These are phyloP conservation scores for Gnatocerus cornutus DNA, from an alignment of 2,888 invertebrate genomes.

Conservation along the genomic window DNA sequence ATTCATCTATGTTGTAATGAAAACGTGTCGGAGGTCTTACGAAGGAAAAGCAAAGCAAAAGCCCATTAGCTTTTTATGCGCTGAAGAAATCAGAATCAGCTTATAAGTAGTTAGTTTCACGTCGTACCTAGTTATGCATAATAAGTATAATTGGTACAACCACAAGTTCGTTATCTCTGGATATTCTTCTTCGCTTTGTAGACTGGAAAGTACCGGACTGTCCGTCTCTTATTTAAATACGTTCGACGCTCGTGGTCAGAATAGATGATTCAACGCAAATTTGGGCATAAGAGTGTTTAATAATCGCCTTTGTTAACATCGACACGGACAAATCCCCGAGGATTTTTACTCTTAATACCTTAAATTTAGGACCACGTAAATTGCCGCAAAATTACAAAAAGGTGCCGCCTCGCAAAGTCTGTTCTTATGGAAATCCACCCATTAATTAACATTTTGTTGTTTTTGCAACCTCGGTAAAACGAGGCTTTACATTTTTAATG, in stretches of 20 bases:
- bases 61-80: constrained; percentile 1
- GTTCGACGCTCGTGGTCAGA: not conserved
- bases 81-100: not conserved
- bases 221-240: not conserved
- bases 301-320: not conserved
- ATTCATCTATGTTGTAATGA: not conserved
- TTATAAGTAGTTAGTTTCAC: not conserved
- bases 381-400: no score
- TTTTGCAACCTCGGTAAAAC: no score
- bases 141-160: constrained; percentile 1
- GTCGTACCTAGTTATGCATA: constrained; percentile 1
- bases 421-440: no score
- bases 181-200: not conserved
- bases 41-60: constrained; percentile 2
- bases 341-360: no score
- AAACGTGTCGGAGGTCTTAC: constrained; percentile 2
- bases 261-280: not conserved
- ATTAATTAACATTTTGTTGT: no score
- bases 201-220: not conserved
- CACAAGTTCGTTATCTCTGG: not conserved
- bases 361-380: no score
- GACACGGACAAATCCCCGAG: not conserved
- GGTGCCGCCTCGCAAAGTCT: no score
- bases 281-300: not conserved
- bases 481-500: no score